Base-by-base conservation (phyloP, 2,113 vertebrate species). In the Aphelocoma coerulescens region DNA sequence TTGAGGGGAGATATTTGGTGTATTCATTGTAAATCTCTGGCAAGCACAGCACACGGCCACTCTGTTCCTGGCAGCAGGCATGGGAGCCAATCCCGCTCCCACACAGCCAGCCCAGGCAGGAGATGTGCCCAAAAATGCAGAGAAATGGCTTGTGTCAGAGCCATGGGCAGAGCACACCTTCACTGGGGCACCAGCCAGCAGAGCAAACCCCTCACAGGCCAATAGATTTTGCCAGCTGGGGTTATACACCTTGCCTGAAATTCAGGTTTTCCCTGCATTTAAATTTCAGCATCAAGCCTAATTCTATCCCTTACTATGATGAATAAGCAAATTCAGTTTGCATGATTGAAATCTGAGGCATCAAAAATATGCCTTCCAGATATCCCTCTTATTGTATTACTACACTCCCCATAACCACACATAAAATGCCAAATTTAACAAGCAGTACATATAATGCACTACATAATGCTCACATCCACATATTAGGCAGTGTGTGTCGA, bases 21-120 rank as follows among this genome's bases (percentile, higher is more conserved):
- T 32, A 22, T 44, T 86, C 83, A 51, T 39, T 63, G 89, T 94
- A 96, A 95, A 92, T 96, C 95, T 89, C 95, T 93, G 93, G 90
- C 95, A 95, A 84, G 74, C 69, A 80, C 65, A 72, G 44, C 87
- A 82, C 19, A 74, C 2, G 51, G 91, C 79, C 73, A 82, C 69
- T 91, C 62, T 30, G 77, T 1, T 85, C 51, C 68, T 54, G 13
- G 32, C 84, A 89, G 71, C 85, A 63, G 67, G 58, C 71, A 15
- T 28, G 0, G 67, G 66, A 94, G 79, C 75, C 84, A 55, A 16
- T 12, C 49, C 57, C 4, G 10, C 85, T 89, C 54, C 74, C 41
- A 14, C 13, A 13, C 59, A 44, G 67, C 28, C 89, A 61, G 69
- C 72, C 68, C 6, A 49, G 41, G 16, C 89, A 57, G 32, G 13